Base-by-base conservation (phyloP, 2,888 invertebrate species). In the Drosophila sordidapex region DNA sequence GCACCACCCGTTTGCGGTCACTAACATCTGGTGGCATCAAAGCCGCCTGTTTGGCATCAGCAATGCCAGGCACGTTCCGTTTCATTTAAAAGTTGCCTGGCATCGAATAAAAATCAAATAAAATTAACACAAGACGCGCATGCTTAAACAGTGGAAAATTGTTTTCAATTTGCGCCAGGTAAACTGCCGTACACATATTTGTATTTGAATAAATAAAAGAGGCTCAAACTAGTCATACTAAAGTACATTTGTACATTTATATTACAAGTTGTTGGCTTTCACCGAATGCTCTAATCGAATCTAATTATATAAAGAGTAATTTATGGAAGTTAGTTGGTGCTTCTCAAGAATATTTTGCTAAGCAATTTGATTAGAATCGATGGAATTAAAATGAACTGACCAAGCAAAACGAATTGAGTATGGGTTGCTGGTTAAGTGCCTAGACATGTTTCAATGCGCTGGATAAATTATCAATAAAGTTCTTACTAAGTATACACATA, bases 41-140 rank as follows among this genome's bases (percentile, higher is more conserved):
- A 29, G 62, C 15, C 33, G 31, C 6, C 31, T 13, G 6, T 8
- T 36, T n/a, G 56, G 46, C 68, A 46, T 35, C 40, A 25, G 21
- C 33, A 36, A 85, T 89, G 78, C 85, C 57, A 15, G 60, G 68
- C 85, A 86, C 90, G 85, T 87, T 64, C 53, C 64, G 66, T 76
- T 85, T 89, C 76, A 82, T 82, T 89, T 84, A 78, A 87, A 81
- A 89, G 82, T 76, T 82, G 54, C 61, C 74, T 60, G 46, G 43
- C 70, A 56, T 64, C 69, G 70, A 57, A 79, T 76, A 68, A 79
- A 88, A 84, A 82, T 84, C 82, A 84, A 89, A 85, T 87, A 82
- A 71, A 87, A 85, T 85, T 82, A 85, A 79, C 73, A 67, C 59
- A 63, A 78, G 73, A 61, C 57, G 54, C 64, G 75, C 68, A 74